These are phyloP conservation scores for Vanacampus margaritifer DNA, from an alignment of 2,113 vertebrate genomes.

Conservation along the genomic window DNA sequence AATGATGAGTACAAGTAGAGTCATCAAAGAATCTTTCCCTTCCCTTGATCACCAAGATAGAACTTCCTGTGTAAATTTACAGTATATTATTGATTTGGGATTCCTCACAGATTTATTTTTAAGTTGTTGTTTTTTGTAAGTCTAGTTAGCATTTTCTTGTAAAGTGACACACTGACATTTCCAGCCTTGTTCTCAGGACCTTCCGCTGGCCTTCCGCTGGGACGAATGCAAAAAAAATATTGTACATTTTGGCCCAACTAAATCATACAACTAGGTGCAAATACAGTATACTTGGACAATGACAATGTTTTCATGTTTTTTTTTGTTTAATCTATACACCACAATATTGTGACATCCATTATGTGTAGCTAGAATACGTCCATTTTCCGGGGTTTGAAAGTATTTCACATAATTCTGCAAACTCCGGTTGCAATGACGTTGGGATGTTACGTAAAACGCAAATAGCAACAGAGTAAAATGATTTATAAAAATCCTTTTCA, in stretches of 20 bases:
- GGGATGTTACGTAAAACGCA: too few species aligned
- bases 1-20: slow-evolving; percentile 22
- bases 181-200: slow-evolving; percentile 71
- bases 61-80: slow-evolving; percentile 39
- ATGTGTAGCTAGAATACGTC: too few species aligned
- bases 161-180: slow-evolving; percentile 53
- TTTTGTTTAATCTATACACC: too few species aligned
- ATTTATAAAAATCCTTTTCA: too few species aligned
- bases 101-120: slow-evolving; percentile 53
- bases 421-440: too few species aligned
- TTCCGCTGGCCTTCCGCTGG: slow-evolving; percentile 29
- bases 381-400: too few species aligned
- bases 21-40: slow-evolving; percentile 41
- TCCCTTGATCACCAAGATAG: slow-evolving; percentile 47
- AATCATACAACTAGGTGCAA: not conserved
- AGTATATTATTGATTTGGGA: slow-evolving; percentile 56
- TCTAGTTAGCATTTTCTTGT: slow-evolving; percentile 36
- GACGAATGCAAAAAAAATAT: slow-evolving; percentile 19
- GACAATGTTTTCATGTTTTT: not conserved
- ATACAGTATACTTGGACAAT: not conserved
- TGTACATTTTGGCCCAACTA: not conserved
- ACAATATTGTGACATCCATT: not conserved
- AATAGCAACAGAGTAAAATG: too few species aligned
- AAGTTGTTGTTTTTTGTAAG: not conserved
- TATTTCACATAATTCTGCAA: too few species aligned